phyloP scores from a whole-genome alignment of 2,888 invertebrate genomes.

The Macrophya annulata region DNA sequence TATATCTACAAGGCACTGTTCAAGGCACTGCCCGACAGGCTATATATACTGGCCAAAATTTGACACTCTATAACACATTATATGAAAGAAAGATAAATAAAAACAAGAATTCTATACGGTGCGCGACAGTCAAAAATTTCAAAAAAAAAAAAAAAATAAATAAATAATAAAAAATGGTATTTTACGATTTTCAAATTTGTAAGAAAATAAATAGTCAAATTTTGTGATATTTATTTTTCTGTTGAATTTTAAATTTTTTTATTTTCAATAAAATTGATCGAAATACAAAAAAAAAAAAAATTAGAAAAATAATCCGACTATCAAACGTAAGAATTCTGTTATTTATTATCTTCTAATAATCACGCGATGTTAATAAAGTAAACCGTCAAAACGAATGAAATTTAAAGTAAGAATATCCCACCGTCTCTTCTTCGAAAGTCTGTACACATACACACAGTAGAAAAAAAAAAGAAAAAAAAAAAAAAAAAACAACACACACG shows the following conservation, averaged over 20 bases:
- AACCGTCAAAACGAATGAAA: not conserved
- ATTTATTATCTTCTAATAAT: slow-evolving; percentile 2
- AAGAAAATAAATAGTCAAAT: not conserved
- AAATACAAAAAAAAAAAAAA: not conserved
- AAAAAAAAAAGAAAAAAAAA: no score
- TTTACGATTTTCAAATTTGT: no score
- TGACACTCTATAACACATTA: slow-evolving; percentile 36
- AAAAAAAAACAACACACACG: no score
- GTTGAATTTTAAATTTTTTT: no score
- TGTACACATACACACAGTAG: no score
- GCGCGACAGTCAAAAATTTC: not conserved
- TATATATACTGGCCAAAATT: slow-evolving; percentile 69
- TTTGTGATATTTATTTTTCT: no score
- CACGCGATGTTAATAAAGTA: slow-evolving; percentile 2
- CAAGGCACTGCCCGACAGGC: slow-evolving; percentile 75
- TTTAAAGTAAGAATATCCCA: not conserved
- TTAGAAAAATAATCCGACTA: not conserved
- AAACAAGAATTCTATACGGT: not conserved
- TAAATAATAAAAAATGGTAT: no score
- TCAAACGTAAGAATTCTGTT: not conserved
- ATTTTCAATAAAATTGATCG: not conserved
- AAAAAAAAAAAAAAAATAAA: no score
- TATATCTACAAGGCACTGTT: slow-evolving; percentile 71
- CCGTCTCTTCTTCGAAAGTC: not conserved
- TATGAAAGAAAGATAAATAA: not conserved